Evolutionary conservation across 2,888 invertebrate species (phyloP).

Genomic region (Pecten maximus): DNA sequence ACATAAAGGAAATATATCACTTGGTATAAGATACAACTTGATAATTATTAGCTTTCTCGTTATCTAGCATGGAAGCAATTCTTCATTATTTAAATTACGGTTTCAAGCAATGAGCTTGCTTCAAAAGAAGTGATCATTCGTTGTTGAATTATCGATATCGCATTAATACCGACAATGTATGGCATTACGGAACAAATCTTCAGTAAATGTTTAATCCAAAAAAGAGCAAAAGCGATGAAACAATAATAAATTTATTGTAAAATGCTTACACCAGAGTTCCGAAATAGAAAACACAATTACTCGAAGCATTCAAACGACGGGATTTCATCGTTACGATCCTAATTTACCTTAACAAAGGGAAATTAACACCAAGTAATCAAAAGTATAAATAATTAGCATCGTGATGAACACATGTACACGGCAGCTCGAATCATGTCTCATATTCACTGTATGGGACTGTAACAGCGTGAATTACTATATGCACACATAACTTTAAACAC

Average conservation of each 20-base stretch:
- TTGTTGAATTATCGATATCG: not conserved
- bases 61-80: too few relatives aligned
- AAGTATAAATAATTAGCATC: not conserved
- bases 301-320: not conserved
- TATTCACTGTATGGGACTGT: not conserved
- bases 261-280: not conserved
- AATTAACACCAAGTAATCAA: not conserved
- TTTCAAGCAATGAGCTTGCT: too few relatives aligned
- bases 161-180: too few relatives aligned
- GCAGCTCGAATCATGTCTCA: too few relatives aligned
- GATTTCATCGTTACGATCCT: not conserved
- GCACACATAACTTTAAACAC: not conserved
- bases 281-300: slow-evolving; percentile 13
- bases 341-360: not conserved
- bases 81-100: too few relatives aligned
- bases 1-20: too few relatives aligned
- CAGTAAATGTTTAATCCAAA: not conserved
- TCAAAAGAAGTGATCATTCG: not conserved
- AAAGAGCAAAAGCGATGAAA: not conserved
- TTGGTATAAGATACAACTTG: too few relatives aligned
- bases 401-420: not conserved
- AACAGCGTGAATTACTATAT: too few relatives aligned
- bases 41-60: too few relatives aligned
- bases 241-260: not conserved
- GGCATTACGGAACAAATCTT: too few relatives aligned